Evolutionary conservation across 2,113 vertebrate species (phyloP).

Genomic region (Rhinopithecus roxellana): DNA sequence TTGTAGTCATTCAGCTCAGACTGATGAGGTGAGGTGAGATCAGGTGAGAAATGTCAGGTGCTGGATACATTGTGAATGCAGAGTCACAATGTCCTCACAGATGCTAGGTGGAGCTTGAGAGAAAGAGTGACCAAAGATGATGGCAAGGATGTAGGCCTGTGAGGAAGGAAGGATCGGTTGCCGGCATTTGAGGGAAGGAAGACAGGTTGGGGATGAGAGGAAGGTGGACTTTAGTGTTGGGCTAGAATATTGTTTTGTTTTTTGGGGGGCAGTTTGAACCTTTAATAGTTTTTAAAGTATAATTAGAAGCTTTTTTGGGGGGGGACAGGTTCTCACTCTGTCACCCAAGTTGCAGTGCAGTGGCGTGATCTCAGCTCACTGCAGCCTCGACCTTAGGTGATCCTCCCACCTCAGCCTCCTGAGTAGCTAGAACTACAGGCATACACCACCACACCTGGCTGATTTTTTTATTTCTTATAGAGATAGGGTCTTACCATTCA

Average conservation of each 20-base stretch:
- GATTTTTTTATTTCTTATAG: too few species aligned
- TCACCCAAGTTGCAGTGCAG: too few species aligned
- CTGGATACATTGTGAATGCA: background rate
- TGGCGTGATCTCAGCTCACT: too few species aligned
- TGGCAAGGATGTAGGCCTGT: background rate
- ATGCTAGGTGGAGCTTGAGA: background rate
- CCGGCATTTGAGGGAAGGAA: background rate
- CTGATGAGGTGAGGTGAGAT: background rate
- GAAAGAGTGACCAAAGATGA: background rate
- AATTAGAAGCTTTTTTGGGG: constrained; percentile 75
- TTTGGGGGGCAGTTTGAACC: constrained; percentile 77
- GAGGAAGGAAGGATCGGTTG: background rate
- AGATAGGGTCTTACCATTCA: too few species aligned
- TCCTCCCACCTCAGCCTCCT: too few species aligned
- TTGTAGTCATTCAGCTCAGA: background rate
- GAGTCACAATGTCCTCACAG: background rate
- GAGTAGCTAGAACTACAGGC: too few species aligned
- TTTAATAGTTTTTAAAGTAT: constrained; percentile 86
- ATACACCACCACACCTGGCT: too few species aligned
- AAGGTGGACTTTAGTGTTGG: background rate
- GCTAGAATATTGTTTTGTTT: background rate
- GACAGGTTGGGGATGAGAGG: too few species aligned
- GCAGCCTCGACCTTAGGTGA: too few species aligned
- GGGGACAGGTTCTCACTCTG: too few species aligned
- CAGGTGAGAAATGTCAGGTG: background rate